Evolutionary conservation across 2,113 vertebrate species (phyloP).

Genomic region (Barbus barbus): DNA sequence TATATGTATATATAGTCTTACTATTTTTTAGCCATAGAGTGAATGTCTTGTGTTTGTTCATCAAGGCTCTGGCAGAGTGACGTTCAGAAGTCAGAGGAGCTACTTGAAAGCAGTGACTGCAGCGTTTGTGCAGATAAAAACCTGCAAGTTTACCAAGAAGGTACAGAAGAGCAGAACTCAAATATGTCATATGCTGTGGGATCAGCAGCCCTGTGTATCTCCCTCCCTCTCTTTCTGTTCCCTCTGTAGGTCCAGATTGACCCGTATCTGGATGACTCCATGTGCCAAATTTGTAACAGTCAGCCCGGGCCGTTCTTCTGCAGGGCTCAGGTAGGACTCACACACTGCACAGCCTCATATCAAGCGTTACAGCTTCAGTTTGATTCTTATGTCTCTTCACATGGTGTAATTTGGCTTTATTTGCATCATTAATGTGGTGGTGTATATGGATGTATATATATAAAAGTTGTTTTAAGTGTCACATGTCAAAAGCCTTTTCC

Average conservation of each 20-base stretch:
- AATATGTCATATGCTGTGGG: background rate
- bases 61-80: slow-evolving; percentile 94
- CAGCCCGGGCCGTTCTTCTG: slow-evolving; percentile 98
- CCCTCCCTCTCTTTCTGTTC: background rate
- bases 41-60: background rate
- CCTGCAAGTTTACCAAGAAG: slow-evolving; percentile 98
- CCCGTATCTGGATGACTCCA: slow-evolving; percentile 94
- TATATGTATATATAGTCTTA: background rate
- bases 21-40: background rate
- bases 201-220: background rate
- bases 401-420: background rate
- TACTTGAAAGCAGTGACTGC: slow-evolving; percentile 94
- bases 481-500: no score
- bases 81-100: slow-evolving; percentile 95
- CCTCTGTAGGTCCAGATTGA: slow-evolving; percentile 90
- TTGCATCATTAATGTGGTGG: background rate
- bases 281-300: slow-evolving; percentile 92
- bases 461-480: no score
- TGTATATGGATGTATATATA: no score
- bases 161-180: slow-evolving; percentile 62
- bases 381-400: background rate
- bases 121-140: slow-evolving; percentile 98
- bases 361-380: background rate
- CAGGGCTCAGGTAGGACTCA: slow-evolving; percentile 86
- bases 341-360: background rate